Conservation (phyloP, 2,797 vertebrate genomes). For the Hybognathus amarus region DNA sequence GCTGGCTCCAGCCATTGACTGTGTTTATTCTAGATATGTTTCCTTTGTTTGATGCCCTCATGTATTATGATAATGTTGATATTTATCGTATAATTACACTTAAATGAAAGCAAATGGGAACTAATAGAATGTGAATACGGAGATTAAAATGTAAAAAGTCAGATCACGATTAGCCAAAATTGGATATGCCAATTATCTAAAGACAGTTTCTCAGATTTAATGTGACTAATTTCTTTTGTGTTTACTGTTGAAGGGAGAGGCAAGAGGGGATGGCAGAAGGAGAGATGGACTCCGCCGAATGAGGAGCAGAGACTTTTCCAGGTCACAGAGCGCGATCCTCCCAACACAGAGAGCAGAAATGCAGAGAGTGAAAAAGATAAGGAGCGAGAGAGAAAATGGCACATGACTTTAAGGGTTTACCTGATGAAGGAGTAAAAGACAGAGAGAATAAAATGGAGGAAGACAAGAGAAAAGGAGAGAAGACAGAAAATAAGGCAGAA, state of each 20-base stretch:
- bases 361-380: slow-evolving; percentile 22
- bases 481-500: slow-evolving; percentile 9
- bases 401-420: slow-evolving; percentile 8
- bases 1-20: neutral
- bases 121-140: neutral
- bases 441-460: slow-evolving; percentile 57
- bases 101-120: neutral
- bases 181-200: neutral
- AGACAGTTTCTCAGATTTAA: neutral
- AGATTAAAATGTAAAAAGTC: neutral
- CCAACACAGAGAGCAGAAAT: slow-evolving; percentile 34
- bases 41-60: neutral
- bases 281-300: slow-evolving; percentile 57
- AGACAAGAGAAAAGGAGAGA: slow-evolving; percentile 59
- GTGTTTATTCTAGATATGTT: slow-evolving; percentile 23
- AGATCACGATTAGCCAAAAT: neutral
- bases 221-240: slow-evolving; percentile 23
- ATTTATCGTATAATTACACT: slow-evolving; percentile 15
- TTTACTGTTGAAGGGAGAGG: slow-evolving; percentile 46
- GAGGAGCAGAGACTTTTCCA: slow-evolving; percentile 62
- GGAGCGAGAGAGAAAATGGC: slow-evolving; percentile 31
- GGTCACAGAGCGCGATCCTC: slow-evolving; percentile 56
- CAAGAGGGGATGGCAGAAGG: slow-evolving; percentile 49
- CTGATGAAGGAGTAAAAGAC: slow-evolving; percentile 13
- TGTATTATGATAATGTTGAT: slow-evolving; percentile 4